phyloP scores from a whole-genome alignment of 1,140 invertebrate genomes.

The Diachasma alloeum region DNA sequence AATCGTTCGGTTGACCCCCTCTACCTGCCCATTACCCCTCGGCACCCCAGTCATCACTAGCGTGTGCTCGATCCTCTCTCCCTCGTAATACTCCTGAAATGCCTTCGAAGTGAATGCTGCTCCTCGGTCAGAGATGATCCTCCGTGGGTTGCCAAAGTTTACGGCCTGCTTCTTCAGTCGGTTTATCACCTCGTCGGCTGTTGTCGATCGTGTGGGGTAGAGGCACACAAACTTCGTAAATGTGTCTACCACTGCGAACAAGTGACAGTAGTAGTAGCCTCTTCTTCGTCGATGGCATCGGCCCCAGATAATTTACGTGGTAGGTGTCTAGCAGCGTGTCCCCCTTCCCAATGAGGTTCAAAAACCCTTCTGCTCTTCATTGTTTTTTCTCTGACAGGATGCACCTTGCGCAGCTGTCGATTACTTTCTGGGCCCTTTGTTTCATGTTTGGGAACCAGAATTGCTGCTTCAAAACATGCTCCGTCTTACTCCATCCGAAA shows the following conservation, averaged over 20 bases:
- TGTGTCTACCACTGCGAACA: conserved; percentile 49
- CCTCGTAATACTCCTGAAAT: conserved; percentile 45
- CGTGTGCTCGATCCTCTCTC: conserved; percentile 43
- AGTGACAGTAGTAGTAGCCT: conserved; percentile 55
- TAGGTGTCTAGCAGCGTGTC: conserved; percentile 27
- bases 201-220: conserved; percentile 46
- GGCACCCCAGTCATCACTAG: conserved; percentile 40
- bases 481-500: conserved; percentile 49
- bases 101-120: conserved; percentile 52
- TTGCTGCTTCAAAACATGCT: conserved; percentile 36
- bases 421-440: conserved; percentile 20
- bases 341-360: conserved; percentile 42
- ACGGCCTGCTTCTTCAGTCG: conserved; percentile 39
- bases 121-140: conserved; percentile 49
- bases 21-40: conserved; percentile 43
- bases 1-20: not conserved
- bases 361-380: conserved; percentile 31
- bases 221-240: conserved; percentile 60
- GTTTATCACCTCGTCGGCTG: conserved; percentile 37
- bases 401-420: conserved; percentile 48
- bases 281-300: conserved; percentile 51
- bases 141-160: conserved; percentile 47
- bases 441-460: conserved; percentile 15
- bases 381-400: conserved; percentile 42
- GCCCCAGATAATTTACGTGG: conserved; percentile 35